Conservation (phyloP, 1,140 invertebrate genomes). For the Asobara japonica region DNA sequence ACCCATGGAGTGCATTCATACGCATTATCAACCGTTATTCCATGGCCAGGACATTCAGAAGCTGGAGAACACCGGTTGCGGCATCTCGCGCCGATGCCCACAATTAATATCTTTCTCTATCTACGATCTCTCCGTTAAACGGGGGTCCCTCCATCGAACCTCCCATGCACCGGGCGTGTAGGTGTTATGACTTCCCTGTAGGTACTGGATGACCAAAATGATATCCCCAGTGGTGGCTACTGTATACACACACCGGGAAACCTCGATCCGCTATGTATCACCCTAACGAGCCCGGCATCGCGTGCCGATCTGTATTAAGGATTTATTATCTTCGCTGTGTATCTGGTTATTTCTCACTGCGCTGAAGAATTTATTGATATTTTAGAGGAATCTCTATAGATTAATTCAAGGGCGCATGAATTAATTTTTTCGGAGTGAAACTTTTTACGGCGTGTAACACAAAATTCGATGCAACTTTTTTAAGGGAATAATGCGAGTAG, state of each 20-base stretch:
- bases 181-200: slow-evolving; percentile 47
- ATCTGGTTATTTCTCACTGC: background rate
- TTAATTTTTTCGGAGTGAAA: background rate
- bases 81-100: slow-evolving; percentile 49
- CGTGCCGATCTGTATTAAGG: slow-evolving; percentile 67
- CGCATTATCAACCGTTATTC: slow-evolving; percentile 3
- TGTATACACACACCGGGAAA: slow-evolving; percentile 62
- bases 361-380: background rate
- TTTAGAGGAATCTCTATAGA: background rate
- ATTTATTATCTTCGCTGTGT: slow-evolving; percentile 55
- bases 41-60: slow-evolving; percentile 7
- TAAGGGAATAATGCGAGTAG: background rate
- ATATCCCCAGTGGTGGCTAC: slow-evolving; percentile 58
- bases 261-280: slow-evolving; percentile 63
- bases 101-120: slow-evolving; percentile 66
- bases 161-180: slow-evolving; percentile 40
- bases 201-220: slow-evolving; percentile 45
- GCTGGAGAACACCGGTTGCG: slow-evolving; percentile 6
- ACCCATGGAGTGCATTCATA: background rate
- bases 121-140: slow-evolving; percentile 64
- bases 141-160: background rate
- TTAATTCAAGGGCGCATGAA: background rate
- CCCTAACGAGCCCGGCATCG: slow-evolving; percentile 65
- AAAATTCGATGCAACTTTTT: background rate
- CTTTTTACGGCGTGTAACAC: too few relatives aligned